These are phyloP conservation scores for Planococcus citri DNA, from an alignment of 1,140 invertebrate species.

Conservation along the genomic window DNA sequence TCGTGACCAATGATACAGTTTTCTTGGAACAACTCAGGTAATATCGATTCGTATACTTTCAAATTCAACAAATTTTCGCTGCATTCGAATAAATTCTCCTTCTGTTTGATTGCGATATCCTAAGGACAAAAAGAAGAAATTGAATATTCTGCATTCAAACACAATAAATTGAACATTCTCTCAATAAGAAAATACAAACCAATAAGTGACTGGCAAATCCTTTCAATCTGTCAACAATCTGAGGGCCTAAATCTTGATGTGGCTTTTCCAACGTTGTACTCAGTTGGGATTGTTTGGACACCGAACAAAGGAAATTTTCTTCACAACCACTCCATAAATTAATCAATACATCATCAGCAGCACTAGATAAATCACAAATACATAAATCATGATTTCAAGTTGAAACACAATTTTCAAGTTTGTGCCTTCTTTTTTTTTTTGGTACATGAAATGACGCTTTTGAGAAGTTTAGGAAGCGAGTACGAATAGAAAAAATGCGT, in stretches of 20 bases:
- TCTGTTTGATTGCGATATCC: background rate
- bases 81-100: background rate
- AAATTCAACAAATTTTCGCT: background rate
- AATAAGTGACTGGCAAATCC: slow-evolving; percentile 62
- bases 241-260: slow-evolving; percentile 62
- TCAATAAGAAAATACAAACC: slow-evolving; percentile 9
- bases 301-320: slow-evolving; percentile 58
- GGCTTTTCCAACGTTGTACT: slow-evolving; percentile 45
- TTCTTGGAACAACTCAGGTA: background rate
- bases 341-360: slow-evolving; percentile 41
- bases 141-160: background rate
- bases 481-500: too few species aligned
- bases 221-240: slow-evolving; percentile 67
- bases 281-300: slow-evolving; percentile 53
- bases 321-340: slow-evolving; percentile 60
- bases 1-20: background rate
- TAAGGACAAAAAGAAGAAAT: background rate
- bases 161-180: too few species aligned
- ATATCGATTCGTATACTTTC: slow-evolving; percentile 1
- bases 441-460: too few species aligned
- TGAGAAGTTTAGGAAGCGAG: too few species aligned
- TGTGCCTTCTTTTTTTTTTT: too few species aligned
- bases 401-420: too few species aligned
- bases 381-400: background rate
- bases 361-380: slow-evolving; percentile 31